Percentiles rank a stretch among this genome's conserved stretches.
These are phyloP conservation scores for Sinopyrophorus schimmeli DNA, from an alignment of 2,888 invertebrate species.

Conservation along the genomic window DNA sequence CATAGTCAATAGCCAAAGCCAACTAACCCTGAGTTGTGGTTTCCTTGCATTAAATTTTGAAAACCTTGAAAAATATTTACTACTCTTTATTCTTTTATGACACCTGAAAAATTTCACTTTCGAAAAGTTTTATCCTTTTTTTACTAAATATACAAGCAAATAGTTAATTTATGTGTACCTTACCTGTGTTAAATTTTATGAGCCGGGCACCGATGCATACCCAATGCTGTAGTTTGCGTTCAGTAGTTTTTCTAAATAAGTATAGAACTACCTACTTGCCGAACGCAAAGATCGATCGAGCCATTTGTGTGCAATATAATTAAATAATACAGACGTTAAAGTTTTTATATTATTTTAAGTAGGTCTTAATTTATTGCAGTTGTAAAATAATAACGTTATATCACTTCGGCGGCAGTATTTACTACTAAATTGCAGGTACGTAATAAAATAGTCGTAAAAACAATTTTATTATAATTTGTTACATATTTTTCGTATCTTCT, in stretches of 20 bases:
- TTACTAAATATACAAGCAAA: conserved; percentile 15
- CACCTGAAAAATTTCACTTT: conserved; percentile 49
- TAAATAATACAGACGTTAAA: neutral
- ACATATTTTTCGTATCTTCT: conserved; percentile 10
- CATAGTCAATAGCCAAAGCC: conserved; percentile 33
- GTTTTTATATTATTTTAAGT: conserved; percentile 5
- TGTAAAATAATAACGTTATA: too few species aligned
- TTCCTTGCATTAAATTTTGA: conserved; percentile 44
- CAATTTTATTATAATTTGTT: conserved; percentile 5
- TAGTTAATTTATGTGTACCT: conserved; percentile 31
- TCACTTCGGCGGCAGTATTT: too few species aligned
- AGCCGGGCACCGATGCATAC: conserved; percentile 16
- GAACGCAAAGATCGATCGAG: too few species aligned
- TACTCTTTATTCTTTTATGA: conserved; percentile 47
- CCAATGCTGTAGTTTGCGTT: too few species aligned
- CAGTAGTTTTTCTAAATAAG: conserved; percentile 13
- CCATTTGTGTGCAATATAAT: too few species aligned
- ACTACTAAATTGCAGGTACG: conserved; percentile 15
- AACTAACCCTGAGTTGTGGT: conserved; percentile 52
- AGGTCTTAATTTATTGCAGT: too few species aligned
- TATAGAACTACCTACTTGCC: too few species aligned
- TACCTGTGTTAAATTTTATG: conserved; percentile 23
- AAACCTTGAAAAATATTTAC: conserved; percentile 20
- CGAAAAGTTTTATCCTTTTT: conserved; percentile 29
- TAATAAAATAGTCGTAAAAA: conserved; percentile 6